Base-by-base conservation (phyloP, 1,140 invertebrate genomes). In the Leptoteleia sp. region DNA sequence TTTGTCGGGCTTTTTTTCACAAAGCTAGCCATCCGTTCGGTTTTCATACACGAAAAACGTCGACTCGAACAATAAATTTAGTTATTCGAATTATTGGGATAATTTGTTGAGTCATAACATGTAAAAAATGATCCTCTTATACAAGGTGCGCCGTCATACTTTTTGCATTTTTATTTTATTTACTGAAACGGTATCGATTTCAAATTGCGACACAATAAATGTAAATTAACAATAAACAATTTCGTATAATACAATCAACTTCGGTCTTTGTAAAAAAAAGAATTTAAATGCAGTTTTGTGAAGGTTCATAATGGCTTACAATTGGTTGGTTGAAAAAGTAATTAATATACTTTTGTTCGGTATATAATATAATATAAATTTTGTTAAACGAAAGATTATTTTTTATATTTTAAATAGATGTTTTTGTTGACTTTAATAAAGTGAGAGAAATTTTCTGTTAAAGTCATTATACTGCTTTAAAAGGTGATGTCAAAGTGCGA, bases 1-100 rank as follows among this genome's bases (percentile, higher is more conserved):
- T 48, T 27, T 62, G 45, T 62, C 43, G 38, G 33, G 22, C 31
- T 48, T 47, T n/a, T n/a, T 62, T 61, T 61, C 16, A 61, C n/a
- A 35, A 37, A 9, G 29, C 55, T 35, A 47, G 55, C 47, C 42
- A 61, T 13, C 11, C 42, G n/a, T 8, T 1, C 16, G 47, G 12
- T 47, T 43, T 45, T 45, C 13, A 47, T 35, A 16, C 12, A 25
- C 12, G 6, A 61, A 61, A 45, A 43, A 45, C 12, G 40, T 47
- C 17, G 27, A 31, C 35, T 35, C 35, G 29, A 22, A 61, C 42
- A 45, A 47, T 61, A 16, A 61, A 61, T 61, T 61, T 61, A 61
- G 47, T 61, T 35, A 61, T 38, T 33, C 16, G 16, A 61, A 47
- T 61, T 61, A 61, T 47, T 35, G 0, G 9, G 6, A n/a, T 37